Conservation (phyloP, 2,113 vertebrate species). For the Gorsachius goisagi region DNA sequence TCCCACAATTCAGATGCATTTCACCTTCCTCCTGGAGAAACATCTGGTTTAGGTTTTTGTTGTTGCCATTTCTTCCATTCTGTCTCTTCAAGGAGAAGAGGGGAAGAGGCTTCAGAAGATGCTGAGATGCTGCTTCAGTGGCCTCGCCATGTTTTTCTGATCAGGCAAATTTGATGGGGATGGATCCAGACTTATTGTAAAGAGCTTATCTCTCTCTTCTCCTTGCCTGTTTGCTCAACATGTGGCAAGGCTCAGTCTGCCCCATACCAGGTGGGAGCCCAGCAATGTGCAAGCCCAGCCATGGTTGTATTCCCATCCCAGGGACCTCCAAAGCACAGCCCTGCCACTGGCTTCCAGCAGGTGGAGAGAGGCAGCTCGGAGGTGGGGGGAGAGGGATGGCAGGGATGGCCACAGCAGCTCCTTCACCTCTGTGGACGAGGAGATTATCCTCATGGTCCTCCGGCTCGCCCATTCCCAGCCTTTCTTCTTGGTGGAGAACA, state of each 20-base stretch:
- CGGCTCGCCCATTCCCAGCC: not conserved
- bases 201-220: not conserved
- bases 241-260: not conserved
- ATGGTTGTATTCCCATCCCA: not conserved
- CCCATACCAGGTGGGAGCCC: accelerated
- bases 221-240: accelerated
- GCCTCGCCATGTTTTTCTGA: not conserved
- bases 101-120: not conserved
- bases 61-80: not conserved
- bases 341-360: not conserved
- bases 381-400: not conserved
- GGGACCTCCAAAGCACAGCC: not conserved
- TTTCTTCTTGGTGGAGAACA: not conserved
- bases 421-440: not conserved
- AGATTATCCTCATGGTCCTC: not conserved
- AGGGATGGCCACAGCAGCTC: not conserved
- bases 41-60: not conserved
- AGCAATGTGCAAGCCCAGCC: not conserved
- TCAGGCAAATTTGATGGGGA: not conserved
- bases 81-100: accelerated
- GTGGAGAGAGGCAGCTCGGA: not conserved
- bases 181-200: not conserved
- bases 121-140: not conserved
- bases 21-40: not conserved
- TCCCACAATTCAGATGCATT: not conserved